These are phyloP conservation scores for Drosophila atripex DNA, from an alignment of 2,888 invertebrate genomes.

Conservation along the genomic window DNA sequence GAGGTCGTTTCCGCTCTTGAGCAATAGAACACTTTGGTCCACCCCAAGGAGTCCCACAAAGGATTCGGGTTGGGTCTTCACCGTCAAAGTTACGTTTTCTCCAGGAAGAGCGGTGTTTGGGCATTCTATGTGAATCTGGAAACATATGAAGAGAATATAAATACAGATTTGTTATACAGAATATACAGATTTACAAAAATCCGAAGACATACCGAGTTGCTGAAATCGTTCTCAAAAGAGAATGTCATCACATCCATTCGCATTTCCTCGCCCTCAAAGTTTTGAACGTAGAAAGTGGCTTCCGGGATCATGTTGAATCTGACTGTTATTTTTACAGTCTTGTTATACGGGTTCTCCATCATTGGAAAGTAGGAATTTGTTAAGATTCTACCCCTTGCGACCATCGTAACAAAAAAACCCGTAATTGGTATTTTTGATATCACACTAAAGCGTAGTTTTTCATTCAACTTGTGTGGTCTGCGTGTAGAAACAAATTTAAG, in stretches of 20 bases:
- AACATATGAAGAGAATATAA: not conserved
- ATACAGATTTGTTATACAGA: too few relatives aligned
- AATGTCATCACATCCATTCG: constrained; percentile 93
- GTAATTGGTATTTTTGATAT: constrained; percentile 90
- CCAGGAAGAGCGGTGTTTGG: constrained; percentile 90
- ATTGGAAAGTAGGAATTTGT: constrained; percentile 90
- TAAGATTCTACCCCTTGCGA: constrained; percentile 94
- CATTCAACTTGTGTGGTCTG: constrained; percentile 86
- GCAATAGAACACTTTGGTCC: constrained; percentile 91
- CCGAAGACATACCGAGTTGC: constrained; percentile 88
- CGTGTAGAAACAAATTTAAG: constrained; percentile 40
- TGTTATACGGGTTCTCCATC: constrained; percentile 82
- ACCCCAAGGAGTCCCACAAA: constrained; percentile 94
- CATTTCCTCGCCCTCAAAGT: constrained; percentile 89
- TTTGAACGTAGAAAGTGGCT: constrained; percentile 91
- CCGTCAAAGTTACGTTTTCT: constrained; percentile 89
- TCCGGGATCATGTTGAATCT: constrained; percentile 92
- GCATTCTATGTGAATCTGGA: constrained; percentile 89
- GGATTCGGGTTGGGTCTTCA: constrained; percentile 93
- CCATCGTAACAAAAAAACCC: constrained; percentile 90
- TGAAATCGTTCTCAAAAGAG: constrained; percentile 90
- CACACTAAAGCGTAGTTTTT: constrained; percentile 89
- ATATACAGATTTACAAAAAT: too few relatives aligned
- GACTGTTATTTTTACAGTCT: constrained; percentile 88
- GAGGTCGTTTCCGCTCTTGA: constrained; percentile 87